phyloP scores from a whole-genome alignment of 2,888 invertebrate genomes.

The Colletes collaris region DNA sequence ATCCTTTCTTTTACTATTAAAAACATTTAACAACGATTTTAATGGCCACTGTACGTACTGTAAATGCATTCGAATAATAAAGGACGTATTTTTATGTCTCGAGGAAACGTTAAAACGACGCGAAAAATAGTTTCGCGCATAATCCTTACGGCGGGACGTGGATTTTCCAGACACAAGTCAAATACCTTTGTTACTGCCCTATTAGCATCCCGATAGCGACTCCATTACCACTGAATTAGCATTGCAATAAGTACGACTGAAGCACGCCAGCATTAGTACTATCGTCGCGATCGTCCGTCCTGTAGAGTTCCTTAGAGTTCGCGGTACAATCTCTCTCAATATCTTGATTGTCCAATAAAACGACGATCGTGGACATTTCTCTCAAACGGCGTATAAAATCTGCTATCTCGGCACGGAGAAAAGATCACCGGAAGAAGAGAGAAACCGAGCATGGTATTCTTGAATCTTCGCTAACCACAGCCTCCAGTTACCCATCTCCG shows the following conservation, averaged over 20 bases:
- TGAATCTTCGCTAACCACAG: constrained; percentile 34
- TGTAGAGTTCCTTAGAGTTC: constrained; percentile 14
- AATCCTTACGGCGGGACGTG: not conserved
- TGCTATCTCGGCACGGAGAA: constrained; percentile 32
- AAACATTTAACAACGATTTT: too few species aligned
- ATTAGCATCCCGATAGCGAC: constrained; percentile 37
- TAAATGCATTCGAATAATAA: too few species aligned
- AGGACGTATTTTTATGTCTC: too few species aligned
- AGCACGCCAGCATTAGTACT: constrained; percentile 27
- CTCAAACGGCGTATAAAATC: constrained; percentile 48
- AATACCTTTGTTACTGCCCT: constrained; percentile 44
- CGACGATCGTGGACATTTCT: constrained; percentile 48
- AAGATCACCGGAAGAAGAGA: constrained; percentile 55
- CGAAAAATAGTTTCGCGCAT: not conserved
- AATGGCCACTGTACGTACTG: too few species aligned
- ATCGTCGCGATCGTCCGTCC: constrained; percentile 26
- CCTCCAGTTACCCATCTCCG: constrained; percentile 35
- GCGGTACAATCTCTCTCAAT: constrained; percentile 29
- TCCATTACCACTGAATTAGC: constrained; percentile 43
- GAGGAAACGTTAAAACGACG: too few species aligned
- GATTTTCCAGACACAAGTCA: constrained; percentile 33
- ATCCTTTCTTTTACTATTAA: too few species aligned
- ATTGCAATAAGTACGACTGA: constrained; percentile 36
- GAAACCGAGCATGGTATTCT: constrained; percentile 39
- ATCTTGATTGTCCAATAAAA: constrained; percentile 55